phyloP scores from a whole-genome alignment of 1,140 invertebrate genomes.

The Bactericera cockerelli region DNA sequence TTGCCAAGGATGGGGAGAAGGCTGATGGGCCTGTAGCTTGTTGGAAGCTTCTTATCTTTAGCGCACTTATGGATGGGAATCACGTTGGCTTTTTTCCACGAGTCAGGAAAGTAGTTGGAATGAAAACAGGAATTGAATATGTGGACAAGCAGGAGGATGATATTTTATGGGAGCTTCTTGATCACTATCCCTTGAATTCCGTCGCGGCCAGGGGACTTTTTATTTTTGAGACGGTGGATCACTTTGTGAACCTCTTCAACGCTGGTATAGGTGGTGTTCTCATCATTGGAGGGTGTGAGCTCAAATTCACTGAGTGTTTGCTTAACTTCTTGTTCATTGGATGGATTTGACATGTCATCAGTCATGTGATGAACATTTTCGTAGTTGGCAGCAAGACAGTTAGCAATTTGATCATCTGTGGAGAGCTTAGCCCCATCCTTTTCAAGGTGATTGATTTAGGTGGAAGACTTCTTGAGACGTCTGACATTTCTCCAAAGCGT shows the following conservation, averaged over 20 bases:
- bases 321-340: not conserved
- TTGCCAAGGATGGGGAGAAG: constrained; percentile 26
- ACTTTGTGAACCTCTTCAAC: not conserved
- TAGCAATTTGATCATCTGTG: too few species aligned
- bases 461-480: too few species aligned
- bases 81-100: constrained; percentile 28
- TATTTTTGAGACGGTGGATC: not conserved
- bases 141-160: constrained; percentile 21
- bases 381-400: not conserved
- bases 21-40: constrained; percentile 28
- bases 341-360: not conserved
- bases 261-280: not conserved
- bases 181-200: constrained; percentile 20
- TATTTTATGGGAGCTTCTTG: constrained; percentile 21
- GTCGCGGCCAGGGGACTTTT: constrained; percentile 26
- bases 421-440: too few species aligned
- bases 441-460: too few species aligned
- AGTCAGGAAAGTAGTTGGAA: constrained; percentile 21
- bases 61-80: constrained; percentile 28
- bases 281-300: not conserved
- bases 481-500: too few species aligned
- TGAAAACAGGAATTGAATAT: constrained; percentile 25
- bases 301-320: not conserved
- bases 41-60: constrained; percentile 24
- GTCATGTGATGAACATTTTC: not conserved